These are phyloP conservation scores for Xanthia icteritia DNA, from an alignment of 2,888 invertebrate species.

Conservation along the genomic window DNA sequence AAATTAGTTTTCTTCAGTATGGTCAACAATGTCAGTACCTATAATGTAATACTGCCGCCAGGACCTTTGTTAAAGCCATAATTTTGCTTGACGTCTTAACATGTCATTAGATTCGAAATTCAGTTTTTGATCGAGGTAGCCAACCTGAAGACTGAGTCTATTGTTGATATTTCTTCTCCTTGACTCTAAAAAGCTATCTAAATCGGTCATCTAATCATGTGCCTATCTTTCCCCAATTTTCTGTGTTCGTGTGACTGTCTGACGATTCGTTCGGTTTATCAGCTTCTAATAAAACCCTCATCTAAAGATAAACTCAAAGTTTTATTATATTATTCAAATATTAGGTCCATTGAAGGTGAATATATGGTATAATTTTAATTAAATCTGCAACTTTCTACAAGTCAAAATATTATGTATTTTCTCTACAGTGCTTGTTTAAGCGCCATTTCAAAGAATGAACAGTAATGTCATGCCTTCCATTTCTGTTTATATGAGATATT, in stretches of 20 bases:
- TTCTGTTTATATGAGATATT: conserved; percentile 7
- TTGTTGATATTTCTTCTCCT: conserved; percentile 7
- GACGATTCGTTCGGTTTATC: not conserved
- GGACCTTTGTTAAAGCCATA: not conserved
- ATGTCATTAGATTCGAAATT: not conserved
- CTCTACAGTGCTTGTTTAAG: not conserved
- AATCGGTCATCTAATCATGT: conserved; percentile 18
- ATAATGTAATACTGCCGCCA: not conserved
- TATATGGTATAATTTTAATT: not conserved
- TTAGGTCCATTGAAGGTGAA: not conserved
- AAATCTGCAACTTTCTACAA: not conserved
- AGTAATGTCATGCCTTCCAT: conserved; percentile 1
- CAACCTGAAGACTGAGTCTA: not conserved
- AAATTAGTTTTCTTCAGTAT: conserved; percentile 12
- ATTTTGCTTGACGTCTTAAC: conserved; percentile 1
- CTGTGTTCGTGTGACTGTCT: not conserved
- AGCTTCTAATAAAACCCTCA: conserved; percentile 5
- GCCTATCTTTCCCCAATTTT: not conserved
- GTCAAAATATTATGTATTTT: not conserved
- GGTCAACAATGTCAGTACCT: conserved; percentile 2
- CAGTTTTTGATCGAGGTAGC: not conserved
- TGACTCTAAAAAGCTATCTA: conserved; percentile 12
- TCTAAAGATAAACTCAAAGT: not conserved
- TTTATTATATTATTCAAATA: not conserved
- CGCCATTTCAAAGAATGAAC: not conserved